Conservation (phyloP, 2,797 vertebrate species). For the Sebastes taczanowskii region DNA sequence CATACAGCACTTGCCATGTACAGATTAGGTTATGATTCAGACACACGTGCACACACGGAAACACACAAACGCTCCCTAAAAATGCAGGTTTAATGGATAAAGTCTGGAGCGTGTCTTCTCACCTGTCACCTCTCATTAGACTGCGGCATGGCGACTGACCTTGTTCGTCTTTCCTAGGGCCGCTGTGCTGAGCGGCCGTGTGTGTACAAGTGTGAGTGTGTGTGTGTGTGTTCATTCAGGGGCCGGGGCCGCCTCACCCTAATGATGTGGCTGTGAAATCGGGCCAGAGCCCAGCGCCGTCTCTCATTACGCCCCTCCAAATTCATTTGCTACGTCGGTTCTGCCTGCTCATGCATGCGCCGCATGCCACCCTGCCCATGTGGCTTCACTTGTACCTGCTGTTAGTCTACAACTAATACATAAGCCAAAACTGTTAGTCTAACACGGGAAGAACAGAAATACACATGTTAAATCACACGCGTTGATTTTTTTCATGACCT, state of each 20-base stretch:
- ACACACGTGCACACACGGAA: slow-evolving; percentile 18
- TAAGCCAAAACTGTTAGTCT: slow-evolving; percentile 24
- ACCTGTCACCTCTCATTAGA: slow-evolving; percentile 87
- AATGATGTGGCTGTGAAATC: slow-evolving; percentile 87
- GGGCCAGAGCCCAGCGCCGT: slow-evolving; percentile 75
- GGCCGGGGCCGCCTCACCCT: slow-evolving; percentile 67
- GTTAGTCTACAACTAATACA: slow-evolving; percentile 58
- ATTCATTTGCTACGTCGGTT: slow-evolving; percentile 85
- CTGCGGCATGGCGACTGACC: slow-evolving; percentile 76
- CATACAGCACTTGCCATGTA: slow-evolving; percentile 24
- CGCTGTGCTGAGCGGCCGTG: slow-evolving; percentile 40
- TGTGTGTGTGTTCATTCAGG: slow-evolving; percentile 53
- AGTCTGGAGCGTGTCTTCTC: slow-evolving; percentile 79
- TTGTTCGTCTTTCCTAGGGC: slow-evolving; percentile 78
- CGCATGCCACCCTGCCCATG: slow-evolving; percentile 55
- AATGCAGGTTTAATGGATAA: slow-evolving; percentile 78
- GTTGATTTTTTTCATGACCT: not conserved
- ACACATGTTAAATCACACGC: slow-evolving; percentile 32
- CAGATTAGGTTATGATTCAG: slow-evolving; percentile 45
- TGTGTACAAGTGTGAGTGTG: slow-evolving; percentile 48
- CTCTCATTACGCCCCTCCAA: slow-evolving; percentile 84
- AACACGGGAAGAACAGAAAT: slow-evolving; percentile 19
- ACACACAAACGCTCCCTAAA: slow-evolving; percentile 58
- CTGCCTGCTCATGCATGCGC: slow-evolving; percentile 77
- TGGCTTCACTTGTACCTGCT: slow-evolving; percentile 65